Base-by-base conservation (phyloP, 1,140 invertebrate species). In the Lepidotrigona ventralis region DNA sequence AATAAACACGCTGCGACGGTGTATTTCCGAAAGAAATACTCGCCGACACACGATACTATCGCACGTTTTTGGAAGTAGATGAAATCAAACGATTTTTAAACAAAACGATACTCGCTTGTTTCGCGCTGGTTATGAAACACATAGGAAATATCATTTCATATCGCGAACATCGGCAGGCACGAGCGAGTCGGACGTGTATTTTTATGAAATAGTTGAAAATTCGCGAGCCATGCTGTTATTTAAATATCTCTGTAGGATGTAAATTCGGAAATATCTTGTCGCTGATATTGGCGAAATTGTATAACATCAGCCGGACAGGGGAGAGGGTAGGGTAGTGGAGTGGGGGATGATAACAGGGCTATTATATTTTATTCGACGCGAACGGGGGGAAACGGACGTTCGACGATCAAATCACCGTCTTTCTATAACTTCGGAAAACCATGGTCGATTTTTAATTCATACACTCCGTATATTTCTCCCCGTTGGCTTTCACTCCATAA, bases 11-110 rank as follows among this genome's bases (percentile, higher is more conserved):
- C 17, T 23, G 26, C 29, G 39, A 8, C 33, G 39, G n/a, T 4
- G 53, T 73, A 64, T 81, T 33, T 46, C 29, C 6, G 23, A 8
- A 6, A 3, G 11, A n/a, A n/a, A n/a, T 17, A 19, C 23, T 23
- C 1, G 8, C 1, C 26, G 56, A 77, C 60, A 82, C 60, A 60
- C 17, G 66, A 78, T 78, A 82, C 53, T 53, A 23, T 46, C 12
- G 51, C 15, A 8, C 33, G 21, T 17, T 74, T 33, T 64, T 74
- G 29, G 19, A 58, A 54, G 26, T 70, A 46, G 54, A 70, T 66
- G 60, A 39, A 81, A 74, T 81, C 46, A 39, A 54, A 81, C 51
- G 39, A 66, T 70, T 76, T 82, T 77, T 70, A 77, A 60, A 77
- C 51, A 78, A 46, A 82, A 82, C 74, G 53, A 53, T 58, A 77